Evolutionary conservation across 2,888 invertebrate genomes (phyloP).

Genomic region (Arenicola marina): DNA sequence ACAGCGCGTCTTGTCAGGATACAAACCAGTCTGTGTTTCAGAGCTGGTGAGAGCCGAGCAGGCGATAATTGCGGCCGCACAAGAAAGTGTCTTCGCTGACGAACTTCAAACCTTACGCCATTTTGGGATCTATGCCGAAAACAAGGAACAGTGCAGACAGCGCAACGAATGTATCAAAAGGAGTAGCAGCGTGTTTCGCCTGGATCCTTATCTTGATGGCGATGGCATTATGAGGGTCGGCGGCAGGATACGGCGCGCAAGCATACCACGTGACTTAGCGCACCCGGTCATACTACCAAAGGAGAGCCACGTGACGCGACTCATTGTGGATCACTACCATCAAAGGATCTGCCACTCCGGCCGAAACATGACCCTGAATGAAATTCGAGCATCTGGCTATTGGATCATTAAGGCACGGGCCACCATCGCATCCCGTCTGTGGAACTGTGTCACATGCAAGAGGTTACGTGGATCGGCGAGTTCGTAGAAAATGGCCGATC

Average conservation of each 20-base stretch:
- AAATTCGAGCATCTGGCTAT: slow-evolving; percentile 8
- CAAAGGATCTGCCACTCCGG: slow-evolving; percentile 8
- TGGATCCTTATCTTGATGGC: not conserved
- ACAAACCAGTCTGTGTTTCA: not conserved
- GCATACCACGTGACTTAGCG: not conserved
- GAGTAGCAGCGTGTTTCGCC: not conserved
- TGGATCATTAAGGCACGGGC: slow-evolving; percentile 7
- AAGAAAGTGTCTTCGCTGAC: slow-evolving; percentile 6
- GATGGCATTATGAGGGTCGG: slow-evolving; percentile 33
- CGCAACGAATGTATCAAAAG: not conserved
- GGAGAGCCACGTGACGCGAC: slow-evolving; percentile 7
- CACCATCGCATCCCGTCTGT: slow-evolving; percentile 1
- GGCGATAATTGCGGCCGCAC: not conserved
- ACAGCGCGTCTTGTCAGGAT: not conserved
- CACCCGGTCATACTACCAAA: slow-evolving; percentile 17
- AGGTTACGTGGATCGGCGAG: slow-evolving; percentile 31
- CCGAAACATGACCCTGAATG: slow-evolving; percentile 11
- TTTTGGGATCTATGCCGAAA: not conserved
- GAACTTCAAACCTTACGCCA: not conserved
- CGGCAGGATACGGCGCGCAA: slow-evolving; percentile 27
- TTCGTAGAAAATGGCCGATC: slow-evolving; percentile 48
- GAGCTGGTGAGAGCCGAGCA: slow-evolving; percentile 3
- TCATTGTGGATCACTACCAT: slow-evolving; percentile 7
- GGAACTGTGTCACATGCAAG: slow-evolving; percentile 45
- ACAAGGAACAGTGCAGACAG: not conserved